Evolutionary conservation across 1,140 invertebrate genomes (phyloP).

Genomic region (Diorhabda elongata): DNA sequence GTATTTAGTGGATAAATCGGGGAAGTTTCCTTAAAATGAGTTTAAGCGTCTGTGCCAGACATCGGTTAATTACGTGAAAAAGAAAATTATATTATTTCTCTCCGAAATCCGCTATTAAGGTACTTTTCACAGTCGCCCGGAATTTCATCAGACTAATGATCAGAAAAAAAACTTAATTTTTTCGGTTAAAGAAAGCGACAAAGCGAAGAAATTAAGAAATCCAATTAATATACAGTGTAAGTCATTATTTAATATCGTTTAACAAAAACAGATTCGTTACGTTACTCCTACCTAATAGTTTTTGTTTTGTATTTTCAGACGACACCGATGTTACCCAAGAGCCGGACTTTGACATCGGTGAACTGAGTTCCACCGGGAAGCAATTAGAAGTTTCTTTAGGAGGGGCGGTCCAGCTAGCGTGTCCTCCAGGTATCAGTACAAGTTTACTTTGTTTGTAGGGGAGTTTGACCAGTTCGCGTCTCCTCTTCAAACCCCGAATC

Average conservation of each 20-base stretch:
- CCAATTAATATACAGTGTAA: neutral
- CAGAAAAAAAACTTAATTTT: neutral
- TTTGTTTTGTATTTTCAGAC: conserved; percentile 47
- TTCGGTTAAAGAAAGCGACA: neutral
- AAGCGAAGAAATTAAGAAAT: neutral
- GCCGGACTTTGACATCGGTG: conserved; percentile 48
- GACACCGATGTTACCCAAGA: conserved; percentile 58
- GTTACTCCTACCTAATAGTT: neutral
- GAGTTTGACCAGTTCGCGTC: neutral
- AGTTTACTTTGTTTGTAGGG: neutral
- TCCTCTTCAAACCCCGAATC: neutral
- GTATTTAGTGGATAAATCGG: conserved; percentile 4
- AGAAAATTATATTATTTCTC: conserved; percentile 5
- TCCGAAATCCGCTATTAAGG: neutral
- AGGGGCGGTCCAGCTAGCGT: conserved; percentile 77
- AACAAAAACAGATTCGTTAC: neutral
- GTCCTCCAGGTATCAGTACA: conserved; percentile 60
- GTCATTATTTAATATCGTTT: too few relatives aligned
- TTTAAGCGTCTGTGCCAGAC: conserved; percentile 10
- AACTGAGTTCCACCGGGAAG: conserved; percentile 52
- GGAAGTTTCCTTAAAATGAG: conserved; percentile 13
- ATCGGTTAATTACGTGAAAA: conserved; percentile 7
- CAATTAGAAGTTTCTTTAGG: conserved; percentile 76
- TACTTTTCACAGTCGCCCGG: neutral
- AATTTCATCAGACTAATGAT: neutral